Evolutionary conservation across 1,140 invertebrate genomes (phyloP).

Genomic region (Drosophila bifasciata): DNA sequence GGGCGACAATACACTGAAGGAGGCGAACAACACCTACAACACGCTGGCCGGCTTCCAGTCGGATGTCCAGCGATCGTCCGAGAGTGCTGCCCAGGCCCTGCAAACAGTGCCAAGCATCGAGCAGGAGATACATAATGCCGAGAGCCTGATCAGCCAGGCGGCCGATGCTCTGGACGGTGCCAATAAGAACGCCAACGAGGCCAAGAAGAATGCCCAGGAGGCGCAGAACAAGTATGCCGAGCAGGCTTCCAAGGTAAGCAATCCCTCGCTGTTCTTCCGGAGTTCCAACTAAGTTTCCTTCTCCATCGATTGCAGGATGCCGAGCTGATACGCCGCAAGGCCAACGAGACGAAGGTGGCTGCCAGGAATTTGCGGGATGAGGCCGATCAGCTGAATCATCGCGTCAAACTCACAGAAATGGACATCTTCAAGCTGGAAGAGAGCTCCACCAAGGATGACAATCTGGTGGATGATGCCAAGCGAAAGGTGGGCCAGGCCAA

Average conservation of each 20-base stretch:
- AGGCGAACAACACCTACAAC: conserved; percentile 93
- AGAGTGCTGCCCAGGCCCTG: conserved; percentile 89
- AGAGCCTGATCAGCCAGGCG: conserved; percentile 87
- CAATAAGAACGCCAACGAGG: conserved; percentile 90
- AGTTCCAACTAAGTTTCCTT: background rate
- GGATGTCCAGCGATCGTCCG: conserved; percentile 92
- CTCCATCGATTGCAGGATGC: conserved; percentile 86
- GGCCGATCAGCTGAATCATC: conserved; percentile 88
- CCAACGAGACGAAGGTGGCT: conserved; percentile 90
- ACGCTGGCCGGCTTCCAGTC: conserved; percentile 93
- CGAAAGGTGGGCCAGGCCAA: conserved; percentile 93
- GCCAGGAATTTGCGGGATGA: conserved; percentile 90
- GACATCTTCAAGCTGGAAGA: conserved; percentile 89
- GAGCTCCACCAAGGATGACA: conserved; percentile 90
- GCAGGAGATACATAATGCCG: conserved; percentile 85
- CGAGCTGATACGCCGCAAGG: conserved; percentile 90
- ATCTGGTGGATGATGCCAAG: conserved; percentile 89
- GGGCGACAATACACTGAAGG: conserved; percentile 93
- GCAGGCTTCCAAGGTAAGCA: conserved; percentile 89
- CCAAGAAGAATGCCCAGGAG: conserved; percentile 90
- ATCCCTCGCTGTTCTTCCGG: no score
- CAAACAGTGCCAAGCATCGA: conserved; percentile 90
- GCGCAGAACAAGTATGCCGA: conserved; percentile 90
- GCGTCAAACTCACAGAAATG: conserved; percentile 89
- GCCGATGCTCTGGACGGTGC: conserved; percentile 89